Conservation (phyloP, 2,113 vertebrate species). For the Delphinapterus leucas region DNA sequence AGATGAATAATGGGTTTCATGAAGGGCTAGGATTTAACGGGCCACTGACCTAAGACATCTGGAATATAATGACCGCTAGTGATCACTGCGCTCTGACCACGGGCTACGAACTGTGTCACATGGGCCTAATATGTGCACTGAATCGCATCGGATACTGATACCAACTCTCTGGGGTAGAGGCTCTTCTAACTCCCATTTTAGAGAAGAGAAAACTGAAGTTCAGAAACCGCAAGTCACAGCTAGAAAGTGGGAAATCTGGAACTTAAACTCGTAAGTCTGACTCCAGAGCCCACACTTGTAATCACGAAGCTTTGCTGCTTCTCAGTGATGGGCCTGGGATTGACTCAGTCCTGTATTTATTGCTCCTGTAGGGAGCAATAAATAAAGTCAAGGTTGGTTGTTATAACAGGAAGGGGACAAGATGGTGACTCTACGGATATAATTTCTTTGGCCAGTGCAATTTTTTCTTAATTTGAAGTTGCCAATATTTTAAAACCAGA, state of each 20-base stretch:
- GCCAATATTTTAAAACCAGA: background rate
- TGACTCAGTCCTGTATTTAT: background rate
- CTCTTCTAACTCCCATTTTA: background rate
- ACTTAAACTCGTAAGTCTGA: background rate
- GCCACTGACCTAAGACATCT: no score
- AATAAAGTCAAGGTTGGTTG: background rate
- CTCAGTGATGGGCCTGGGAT: accelerated
- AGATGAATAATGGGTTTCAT: background rate
- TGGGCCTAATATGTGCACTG: accelerated
- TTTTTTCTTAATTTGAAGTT: background rate
- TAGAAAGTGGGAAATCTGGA: background rate
- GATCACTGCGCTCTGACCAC: background rate
- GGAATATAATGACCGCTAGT: accelerated
- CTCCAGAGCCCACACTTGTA: background rate
- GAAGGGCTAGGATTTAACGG: background rate
- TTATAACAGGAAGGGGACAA: background rate
- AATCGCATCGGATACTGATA: accelerated
- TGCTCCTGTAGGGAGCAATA: background rate
- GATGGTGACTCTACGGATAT: accelerated
- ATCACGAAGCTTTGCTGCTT: no score
- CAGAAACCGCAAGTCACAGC: background rate
- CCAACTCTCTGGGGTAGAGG: background rate
- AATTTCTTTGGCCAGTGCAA: background rate
- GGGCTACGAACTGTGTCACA: background rate
- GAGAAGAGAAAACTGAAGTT: background rate